A percentile compares a stretch with the other conserved stretches of the same genome.
These are phyloP conservation scores for Megalonaias nervosa DNA, from an alignment of 1,140 invertebrate species.

Conservation along the genomic window DNA sequence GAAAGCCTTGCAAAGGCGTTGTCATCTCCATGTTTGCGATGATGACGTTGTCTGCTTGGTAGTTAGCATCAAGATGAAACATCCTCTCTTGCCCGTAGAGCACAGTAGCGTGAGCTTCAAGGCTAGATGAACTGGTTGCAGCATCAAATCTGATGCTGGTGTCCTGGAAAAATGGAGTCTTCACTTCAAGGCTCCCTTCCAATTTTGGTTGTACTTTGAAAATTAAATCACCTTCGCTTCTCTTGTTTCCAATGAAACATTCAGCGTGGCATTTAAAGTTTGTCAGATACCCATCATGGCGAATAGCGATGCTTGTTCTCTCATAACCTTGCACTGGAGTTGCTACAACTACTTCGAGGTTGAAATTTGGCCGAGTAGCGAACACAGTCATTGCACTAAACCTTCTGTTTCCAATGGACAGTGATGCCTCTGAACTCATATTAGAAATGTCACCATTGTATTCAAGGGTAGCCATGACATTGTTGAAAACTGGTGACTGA, in stretches of 20 bases:
- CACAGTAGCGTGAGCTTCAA: too few relatives aligned
- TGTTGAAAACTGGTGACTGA: conserved; percentile 15
- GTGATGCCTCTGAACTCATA: conserved; percentile 13
- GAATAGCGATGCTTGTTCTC: conserved; percentile 18
- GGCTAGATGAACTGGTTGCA: too few relatives aligned
- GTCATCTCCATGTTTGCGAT: too few relatives aligned
- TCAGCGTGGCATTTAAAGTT: conserved; percentile 31
- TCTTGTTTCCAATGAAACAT: conserved; percentile 4
- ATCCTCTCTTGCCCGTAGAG: too few relatives aligned
- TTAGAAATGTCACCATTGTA: not conserved
- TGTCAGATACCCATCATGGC: conserved; percentile 16
- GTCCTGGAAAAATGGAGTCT: too few relatives aligned
- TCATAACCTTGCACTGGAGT: conserved; percentile 40
- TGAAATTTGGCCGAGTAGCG: conserved; percentile 4
- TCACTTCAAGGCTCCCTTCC: too few relatives aligned
- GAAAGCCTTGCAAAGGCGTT: too few relatives aligned
- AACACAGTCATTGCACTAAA: conserved; percentile 6
- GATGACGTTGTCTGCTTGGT: too few relatives aligned
- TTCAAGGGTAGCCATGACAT: not conserved
- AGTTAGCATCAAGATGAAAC: too few relatives aligned
- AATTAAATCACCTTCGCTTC: too few relatives aligned
- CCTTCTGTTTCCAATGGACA: conserved; percentile 17
- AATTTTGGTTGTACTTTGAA: too few relatives aligned
- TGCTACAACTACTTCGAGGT: conserved; percentile 12
- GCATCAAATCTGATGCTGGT: too few relatives aligned